Evolutionary conservation across 2,113 vertebrate genomes (phyloP).

Genomic region (Chauna torquata): DNA sequence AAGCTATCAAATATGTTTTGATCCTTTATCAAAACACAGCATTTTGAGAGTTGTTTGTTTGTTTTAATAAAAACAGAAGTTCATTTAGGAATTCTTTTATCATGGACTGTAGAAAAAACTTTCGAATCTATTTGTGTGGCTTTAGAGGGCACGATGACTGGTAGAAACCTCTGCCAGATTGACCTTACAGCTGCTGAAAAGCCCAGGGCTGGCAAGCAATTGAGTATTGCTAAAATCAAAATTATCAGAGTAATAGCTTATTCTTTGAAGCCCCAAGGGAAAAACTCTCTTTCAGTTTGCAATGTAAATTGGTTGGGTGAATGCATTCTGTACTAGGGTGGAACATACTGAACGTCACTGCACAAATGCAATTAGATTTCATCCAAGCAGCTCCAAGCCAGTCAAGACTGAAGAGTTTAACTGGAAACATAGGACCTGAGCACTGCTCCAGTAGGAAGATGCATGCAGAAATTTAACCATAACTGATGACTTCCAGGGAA

Average conservation of each 20-base stretch:
- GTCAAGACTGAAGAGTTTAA: not conserved
- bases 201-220: not conserved
- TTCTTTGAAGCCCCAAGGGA: not conserved
- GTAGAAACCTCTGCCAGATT: not conserved
- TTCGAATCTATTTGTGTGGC: not conserved
- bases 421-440: not conserved
- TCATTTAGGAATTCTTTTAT: not conserved
- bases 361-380: not conserved
- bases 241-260: not conserved
- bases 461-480: not conserved
- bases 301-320: not conserved
- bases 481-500: not conserved
- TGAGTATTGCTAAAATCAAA: not conserved
- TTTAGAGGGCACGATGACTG: not conserved
- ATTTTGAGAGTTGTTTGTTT: not conserved
- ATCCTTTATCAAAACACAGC: not conserved
- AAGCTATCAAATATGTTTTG: not conserved
- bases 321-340: not conserved
- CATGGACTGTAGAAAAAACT: not conserved
- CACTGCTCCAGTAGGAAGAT: not conserved
- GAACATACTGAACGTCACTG: rapidly evolving
- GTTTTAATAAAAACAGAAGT: not conserved
- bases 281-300: not conserved
- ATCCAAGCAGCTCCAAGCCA: rapidly evolving
- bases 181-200: not conserved